Percentiles rank a stretch among this genome's conserved stretches.
Conservation (phyloP, 2,888 invertebrate species). For the Gnatocerus cornutus region DNA sequence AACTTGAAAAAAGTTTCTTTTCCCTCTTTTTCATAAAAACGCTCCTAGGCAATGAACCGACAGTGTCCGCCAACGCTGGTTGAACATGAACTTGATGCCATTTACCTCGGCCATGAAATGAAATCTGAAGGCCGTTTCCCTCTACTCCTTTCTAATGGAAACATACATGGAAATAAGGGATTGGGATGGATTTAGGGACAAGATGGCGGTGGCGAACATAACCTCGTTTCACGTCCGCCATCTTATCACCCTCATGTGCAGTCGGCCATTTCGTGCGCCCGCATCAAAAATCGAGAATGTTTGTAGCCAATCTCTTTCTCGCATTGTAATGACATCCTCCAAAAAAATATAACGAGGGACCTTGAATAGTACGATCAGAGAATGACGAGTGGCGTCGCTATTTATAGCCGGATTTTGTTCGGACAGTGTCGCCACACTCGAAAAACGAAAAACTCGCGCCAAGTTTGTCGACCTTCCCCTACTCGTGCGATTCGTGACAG, state of each 20-base stretch:
- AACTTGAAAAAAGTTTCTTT: constrained; percentile 4
- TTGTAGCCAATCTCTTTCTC: constrained; percentile 16
- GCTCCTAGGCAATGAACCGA: constrained; percentile 40
- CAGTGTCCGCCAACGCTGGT: constrained; percentile 46
- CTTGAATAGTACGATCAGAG: constrained; percentile 22
- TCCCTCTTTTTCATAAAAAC: constrained; percentile 4
- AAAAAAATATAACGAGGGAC: constrained; percentile 29
- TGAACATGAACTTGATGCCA: constrained; percentile 70
- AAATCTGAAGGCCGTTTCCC: constrained; percentile 62
- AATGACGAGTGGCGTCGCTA: too few relatives aligned
- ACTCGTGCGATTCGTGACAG: neutral
- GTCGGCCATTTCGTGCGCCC: neutral
- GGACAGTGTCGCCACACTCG: neutral
- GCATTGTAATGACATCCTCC: constrained; percentile 26
- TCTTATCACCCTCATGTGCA: too few relatives aligned
- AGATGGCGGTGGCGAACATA: too few relatives aligned
- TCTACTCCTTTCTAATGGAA: constrained; percentile 64
- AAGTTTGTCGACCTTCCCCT: constrained; percentile 5
- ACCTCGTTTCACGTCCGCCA: neutral
- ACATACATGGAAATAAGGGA: neutral
- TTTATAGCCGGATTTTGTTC: too few relatives aligned
- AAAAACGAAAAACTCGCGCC: neutral
- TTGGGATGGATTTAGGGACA: too few relatives aligned
- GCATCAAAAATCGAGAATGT: neutral
- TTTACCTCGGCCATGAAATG: constrained; percentile 70